A percentile compares a stretch with the other conserved stretches of the same genome.
phyloP scores from a whole-genome alignment of 2,113 vertebrate genomes.

The Chauna torquata region DNA sequence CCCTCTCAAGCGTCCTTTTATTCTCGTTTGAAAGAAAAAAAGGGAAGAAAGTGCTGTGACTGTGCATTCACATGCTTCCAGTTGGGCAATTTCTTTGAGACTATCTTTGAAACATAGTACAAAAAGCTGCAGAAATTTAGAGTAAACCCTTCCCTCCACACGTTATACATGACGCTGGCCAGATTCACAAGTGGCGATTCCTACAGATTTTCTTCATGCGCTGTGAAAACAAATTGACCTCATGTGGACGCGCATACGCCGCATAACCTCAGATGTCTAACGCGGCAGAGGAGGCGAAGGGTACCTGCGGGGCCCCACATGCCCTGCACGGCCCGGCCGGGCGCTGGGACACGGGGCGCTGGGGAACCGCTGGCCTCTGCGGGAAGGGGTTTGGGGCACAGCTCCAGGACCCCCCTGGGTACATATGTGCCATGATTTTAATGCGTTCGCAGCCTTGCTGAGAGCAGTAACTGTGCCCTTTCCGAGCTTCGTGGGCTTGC shows the following conservation, averaged over 20 bases:
- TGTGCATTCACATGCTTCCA: not conserved
- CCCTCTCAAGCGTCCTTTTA: not conserved
- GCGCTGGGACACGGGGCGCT: not conserved
- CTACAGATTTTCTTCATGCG: accelerated
- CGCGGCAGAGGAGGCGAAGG: accelerated
- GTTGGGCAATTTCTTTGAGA: not conserved
- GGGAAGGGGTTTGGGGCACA: conserved; percentile 29
- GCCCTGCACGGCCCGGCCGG: not conserved
- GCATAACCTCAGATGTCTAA: not conserved
- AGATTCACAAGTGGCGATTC: not conserved
- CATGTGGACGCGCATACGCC: accelerated
- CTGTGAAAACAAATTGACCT: not conserved
- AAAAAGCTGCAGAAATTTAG: not conserved
- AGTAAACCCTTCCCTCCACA: not conserved
- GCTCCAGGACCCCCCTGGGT: not conserved
- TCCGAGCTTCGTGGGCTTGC: not conserved
- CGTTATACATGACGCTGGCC: not conserved
- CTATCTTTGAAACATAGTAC: not conserved
- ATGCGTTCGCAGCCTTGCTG: conserved; percentile 56
- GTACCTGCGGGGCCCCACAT: conserved; percentile 46
- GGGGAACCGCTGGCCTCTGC: not conserved
- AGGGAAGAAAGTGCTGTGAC: not conserved
- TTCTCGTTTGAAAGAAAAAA: not conserved
- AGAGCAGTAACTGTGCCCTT: conserved; percentile 64
- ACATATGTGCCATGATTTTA: conserved; percentile 10